These are phyloP conservation scores for Gasterosteus nipponicus DNA, from an alignment of 2,113 vertebrate genomes.

Conservation along the genomic window DNA sequence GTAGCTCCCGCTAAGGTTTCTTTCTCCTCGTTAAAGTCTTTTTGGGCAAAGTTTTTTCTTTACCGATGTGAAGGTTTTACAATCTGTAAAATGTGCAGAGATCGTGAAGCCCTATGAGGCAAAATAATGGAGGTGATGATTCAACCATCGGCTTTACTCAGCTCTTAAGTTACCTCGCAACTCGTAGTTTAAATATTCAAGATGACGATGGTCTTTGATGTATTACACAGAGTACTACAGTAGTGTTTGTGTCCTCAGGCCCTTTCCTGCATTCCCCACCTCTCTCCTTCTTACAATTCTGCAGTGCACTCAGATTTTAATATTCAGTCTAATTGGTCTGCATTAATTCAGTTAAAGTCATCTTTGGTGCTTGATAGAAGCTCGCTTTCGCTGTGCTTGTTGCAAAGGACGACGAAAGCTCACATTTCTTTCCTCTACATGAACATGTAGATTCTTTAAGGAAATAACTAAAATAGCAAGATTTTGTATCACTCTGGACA, in stretches of 20 bases:
- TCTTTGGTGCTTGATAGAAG: background rate
- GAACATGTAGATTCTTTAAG: background rate
- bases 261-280: background rate
- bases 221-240: background rate
- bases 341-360: conserved; percentile 12
- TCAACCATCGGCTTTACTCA: background rate
- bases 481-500: background rate
- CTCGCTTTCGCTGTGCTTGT: background rate
- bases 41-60: no score
- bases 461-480: background rate
- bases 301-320: background rate
- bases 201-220: conserved; percentile 31
- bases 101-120: no score
- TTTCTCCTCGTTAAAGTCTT: no score
- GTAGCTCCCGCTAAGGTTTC: no score
- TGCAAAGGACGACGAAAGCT: background rate
- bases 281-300: background rate
- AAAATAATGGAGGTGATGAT: no score
- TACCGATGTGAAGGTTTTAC: no score
- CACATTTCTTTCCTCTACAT: background rate
- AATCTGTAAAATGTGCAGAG: no score
- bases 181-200: background rate
- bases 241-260: conserved; percentile 29
- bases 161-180: background rate
- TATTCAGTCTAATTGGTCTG: conserved; percentile 13